Conservation (phyloP, 2,888 invertebrate genomes). For the Metopia argyrocephala region DNA sequence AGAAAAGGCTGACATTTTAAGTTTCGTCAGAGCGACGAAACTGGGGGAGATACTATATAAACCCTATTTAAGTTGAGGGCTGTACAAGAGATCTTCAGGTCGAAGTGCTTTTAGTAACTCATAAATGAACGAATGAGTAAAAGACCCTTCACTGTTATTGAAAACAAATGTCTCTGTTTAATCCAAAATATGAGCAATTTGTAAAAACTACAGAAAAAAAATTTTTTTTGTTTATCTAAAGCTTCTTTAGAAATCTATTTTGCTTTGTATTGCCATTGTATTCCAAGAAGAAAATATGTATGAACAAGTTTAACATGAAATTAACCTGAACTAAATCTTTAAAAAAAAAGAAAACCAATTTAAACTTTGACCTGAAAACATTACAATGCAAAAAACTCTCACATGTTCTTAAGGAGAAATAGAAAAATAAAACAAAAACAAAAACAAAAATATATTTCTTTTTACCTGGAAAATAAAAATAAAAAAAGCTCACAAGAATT, state of each 20-base stretch:
- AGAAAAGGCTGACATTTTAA: too few relatives aligned
- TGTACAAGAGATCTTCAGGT: too few relatives aligned
- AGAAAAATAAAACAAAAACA: not conserved
- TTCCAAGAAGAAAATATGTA: not conserved
- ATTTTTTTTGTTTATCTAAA: too few relatives aligned
- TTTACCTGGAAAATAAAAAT: not conserved
- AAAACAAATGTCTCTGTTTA: too few relatives aligned
- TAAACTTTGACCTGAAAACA: not conserved
- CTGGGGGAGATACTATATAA: too few relatives aligned
- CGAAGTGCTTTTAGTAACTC: too few relatives aligned
- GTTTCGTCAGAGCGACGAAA: too few relatives aligned
- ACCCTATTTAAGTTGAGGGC: too few relatives aligned
- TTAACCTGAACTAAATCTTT: not conserved
- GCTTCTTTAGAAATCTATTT: not conserved
- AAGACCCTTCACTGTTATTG: too few relatives aligned
- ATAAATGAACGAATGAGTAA: too few relatives aligned
- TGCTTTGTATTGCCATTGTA: not conserved
- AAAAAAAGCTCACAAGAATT: not conserved
- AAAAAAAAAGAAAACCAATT: not conserved
- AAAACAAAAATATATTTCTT: not conserved
- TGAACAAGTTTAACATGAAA: not conserved
- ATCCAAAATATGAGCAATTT: too few relatives aligned
- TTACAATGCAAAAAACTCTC: not conserved
- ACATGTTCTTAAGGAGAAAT: not conserved
- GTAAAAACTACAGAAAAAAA: too few relatives aligned